Evolutionary conservation across 2,888 invertebrate genomes (phyloP).

Genomic region (Luperina nickerlii): DNA sequence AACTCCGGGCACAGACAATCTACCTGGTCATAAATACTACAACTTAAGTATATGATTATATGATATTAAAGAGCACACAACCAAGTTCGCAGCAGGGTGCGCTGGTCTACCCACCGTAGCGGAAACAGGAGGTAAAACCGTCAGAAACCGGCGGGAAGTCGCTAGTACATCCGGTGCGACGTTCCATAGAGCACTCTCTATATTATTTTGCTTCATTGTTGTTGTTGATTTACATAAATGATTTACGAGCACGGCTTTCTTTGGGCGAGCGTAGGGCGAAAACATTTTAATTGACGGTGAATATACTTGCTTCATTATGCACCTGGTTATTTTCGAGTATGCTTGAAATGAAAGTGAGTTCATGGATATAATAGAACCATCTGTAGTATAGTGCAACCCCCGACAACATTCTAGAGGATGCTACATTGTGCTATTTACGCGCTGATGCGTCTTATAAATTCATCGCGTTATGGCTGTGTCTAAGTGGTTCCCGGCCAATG

Average conservation of each 20-base stretch:
- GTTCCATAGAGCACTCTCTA: constrained; percentile 77
- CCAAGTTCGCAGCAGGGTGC: constrained; percentile 56
- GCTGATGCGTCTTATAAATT: constrained; percentile 39
- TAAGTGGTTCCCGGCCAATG: constrained; percentile 39
- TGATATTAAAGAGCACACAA: constrained; percentile 49
- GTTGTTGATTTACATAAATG: constrained; percentile 84
- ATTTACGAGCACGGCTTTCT: constrained; percentile 79
- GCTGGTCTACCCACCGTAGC: constrained; percentile 62
- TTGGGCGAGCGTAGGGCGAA: constrained; percentile 67
- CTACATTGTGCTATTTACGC: constrained; percentile 29
- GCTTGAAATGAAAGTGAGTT: not conserved
- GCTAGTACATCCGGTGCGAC: constrained; percentile 79
- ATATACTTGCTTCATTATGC: constrained; percentile 40
- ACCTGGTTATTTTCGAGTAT: constrained; percentile 38
- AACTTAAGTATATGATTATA: constrained; percentile 48
- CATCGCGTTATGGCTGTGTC: constrained; percentile 45
- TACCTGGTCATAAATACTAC: constrained; percentile 40
- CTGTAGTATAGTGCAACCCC: not conserved
- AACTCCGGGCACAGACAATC: constrained; percentile 24
- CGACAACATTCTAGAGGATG: constrained; percentile 5
- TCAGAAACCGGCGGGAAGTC: constrained; percentile 80
- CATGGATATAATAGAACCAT: not conserved
- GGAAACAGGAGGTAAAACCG: constrained; percentile 81
- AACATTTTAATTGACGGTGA: constrained; percentile 64
- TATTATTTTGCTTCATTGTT: constrained; percentile 84